phyloP scores from a whole-genome alignment of 92 coral and sea anemone genomes.

The Paramuricea clavata region DNA sequence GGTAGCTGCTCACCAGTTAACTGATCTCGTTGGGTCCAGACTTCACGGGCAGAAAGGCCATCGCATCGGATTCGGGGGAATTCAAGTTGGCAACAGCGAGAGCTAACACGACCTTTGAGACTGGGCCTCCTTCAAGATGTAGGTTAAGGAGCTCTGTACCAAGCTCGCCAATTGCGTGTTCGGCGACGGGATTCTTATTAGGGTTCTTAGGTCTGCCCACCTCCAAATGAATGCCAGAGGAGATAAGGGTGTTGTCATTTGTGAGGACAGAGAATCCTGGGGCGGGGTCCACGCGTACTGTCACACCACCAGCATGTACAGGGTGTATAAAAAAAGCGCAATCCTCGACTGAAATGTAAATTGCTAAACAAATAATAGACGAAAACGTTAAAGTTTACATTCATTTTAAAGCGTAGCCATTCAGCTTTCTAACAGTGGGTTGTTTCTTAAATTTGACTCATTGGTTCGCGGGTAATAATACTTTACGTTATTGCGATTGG shows the following conservation, averaged over 20 bases:
- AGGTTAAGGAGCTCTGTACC: slow-evolving; percentile 48
- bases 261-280: slow-evolving; percentile 12
- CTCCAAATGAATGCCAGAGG: slow-evolving; percentile 22
- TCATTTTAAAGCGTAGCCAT: too few species aligned
- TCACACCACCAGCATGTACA: slow-evolving; percentile 51
- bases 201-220: slow-evolving; percentile 37
- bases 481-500: too few species aligned
- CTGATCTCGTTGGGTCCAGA: slow-evolving; percentile 64
- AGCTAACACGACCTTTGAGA: neutral
- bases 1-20: slow-evolving; percentile 52
- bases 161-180: slow-evolving; percentile 54
- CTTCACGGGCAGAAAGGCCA: slow-evolving; percentile 47
- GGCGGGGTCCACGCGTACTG: slow-evolving; percentile 53
- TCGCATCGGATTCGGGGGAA: neutral
- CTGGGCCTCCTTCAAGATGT: slow-evolving; percentile 40
- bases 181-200: slow-evolving; percentile 10
- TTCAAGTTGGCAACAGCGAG: neutral
- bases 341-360: too few species aligned
- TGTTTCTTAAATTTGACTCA: too few species aligned
- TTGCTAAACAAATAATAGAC: too few species aligned
- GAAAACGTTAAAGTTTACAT: too few species aligned
- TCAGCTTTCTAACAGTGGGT: too few species aligned
- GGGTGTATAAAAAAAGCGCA: too few species aligned
- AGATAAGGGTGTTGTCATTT: slow-evolving; percentile 29
- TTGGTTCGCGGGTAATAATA: too few species aligned